These are phyloP conservation scores for Zeugodacus cucurbitae DNA, from an alignment of 1,140 invertebrate genomes.

Conservation along the genomic window DNA sequence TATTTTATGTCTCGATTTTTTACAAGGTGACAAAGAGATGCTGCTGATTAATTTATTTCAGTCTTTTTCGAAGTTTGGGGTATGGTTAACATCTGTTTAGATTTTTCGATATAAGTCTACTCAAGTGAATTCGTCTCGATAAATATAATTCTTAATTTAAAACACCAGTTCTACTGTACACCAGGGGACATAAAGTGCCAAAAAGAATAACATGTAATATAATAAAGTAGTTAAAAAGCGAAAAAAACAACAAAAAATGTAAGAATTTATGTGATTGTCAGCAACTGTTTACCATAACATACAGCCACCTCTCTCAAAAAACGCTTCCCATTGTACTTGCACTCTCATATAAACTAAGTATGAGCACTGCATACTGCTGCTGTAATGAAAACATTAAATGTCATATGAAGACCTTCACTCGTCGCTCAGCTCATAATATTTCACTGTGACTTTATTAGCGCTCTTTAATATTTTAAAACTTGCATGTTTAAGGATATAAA, in stretches of 20 bases:
- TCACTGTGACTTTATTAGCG: no score
- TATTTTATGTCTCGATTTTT: no score
- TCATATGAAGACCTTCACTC: neutral
- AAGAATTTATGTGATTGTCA: neutral
- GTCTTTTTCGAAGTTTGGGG: no score
- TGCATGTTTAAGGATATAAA: neutral
- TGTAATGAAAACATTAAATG: slow-evolving; percentile 7
- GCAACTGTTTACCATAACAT: neutral
- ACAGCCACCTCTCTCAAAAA: neutral
- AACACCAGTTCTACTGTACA: neutral
- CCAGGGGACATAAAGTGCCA: neutral
- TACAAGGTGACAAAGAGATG: no score
- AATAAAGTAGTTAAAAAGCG: neutral
- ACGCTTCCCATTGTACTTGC: neutral
- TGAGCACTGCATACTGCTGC: neutral
- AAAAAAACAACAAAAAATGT: neutral
- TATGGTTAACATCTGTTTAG: no score
- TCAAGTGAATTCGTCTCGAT: no score
- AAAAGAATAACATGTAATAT: neutral
- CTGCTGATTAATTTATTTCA: no score
- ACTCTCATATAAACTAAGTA: neutral
- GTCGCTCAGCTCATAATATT: neutral
- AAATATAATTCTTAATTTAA: no score
- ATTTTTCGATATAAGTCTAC: no score
- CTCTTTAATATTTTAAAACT: no score